A percentile compares a stretch with the other conserved stretches of the same genome.
phyloP scores from a whole-genome alignment of 2,113 vertebrate genomes.

The Microcebus ravelobensis region DNA sequence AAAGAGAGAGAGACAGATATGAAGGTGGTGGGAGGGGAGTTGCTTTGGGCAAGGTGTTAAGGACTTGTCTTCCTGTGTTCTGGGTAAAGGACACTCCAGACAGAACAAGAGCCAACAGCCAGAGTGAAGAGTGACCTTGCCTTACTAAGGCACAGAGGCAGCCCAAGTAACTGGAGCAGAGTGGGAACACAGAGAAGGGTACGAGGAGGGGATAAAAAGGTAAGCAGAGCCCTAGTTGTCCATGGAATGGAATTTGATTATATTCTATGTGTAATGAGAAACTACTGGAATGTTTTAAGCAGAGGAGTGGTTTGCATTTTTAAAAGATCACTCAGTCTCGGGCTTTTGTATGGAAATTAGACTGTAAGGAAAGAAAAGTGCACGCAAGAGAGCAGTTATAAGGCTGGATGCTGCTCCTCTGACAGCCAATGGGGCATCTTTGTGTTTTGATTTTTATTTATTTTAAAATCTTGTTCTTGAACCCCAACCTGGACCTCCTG shows the following conservation, averaged over 20 bases:
- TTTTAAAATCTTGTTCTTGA: slow-evolving; percentile 14
- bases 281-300: not conserved
- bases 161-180: too few relatives aligned
- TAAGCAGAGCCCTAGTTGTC: not conserved
- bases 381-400: not conserved
- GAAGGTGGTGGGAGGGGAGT: accelerated
- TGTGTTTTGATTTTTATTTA: not conserved
- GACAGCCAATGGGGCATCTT: not conserved
- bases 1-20: too few relatives aligned
- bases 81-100: not conserved
- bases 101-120: not conserved
- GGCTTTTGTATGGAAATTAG: slow-evolving; percentile 26
- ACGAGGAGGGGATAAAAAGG: not conserved
- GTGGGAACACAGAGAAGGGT: not conserved
- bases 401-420: not conserved
- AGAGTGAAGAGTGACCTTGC: not conserved
- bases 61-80: not conserved
- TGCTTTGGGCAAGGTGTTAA: not conserved
- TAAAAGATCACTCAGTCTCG: not conserved
- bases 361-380: not conserved
- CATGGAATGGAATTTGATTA: not conserved
- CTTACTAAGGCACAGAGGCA: not conserved
- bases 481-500: not conserved
- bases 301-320: not conserved
- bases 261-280: not conserved